Evolutionary conservation across 2,113 vertebrate genomes (phyloP).

Genomic region (Patagioenas fasciata): DNA sequence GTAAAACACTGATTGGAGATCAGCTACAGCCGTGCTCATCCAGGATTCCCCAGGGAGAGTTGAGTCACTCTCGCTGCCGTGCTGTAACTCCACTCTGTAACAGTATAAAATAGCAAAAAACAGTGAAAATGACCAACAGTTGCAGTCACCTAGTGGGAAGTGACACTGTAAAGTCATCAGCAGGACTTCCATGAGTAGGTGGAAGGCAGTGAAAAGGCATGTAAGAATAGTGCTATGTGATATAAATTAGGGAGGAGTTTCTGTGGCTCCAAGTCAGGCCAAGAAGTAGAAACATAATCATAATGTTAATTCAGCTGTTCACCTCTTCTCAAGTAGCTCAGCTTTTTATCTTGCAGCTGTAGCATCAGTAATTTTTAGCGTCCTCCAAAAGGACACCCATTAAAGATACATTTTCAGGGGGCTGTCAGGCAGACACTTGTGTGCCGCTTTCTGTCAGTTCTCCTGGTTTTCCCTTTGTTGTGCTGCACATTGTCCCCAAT

Average conservation of each 20-base stretch:
- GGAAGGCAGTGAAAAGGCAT: background rate
- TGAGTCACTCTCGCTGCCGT: accelerated
- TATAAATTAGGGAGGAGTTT: background rate
- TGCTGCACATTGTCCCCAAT: too few relatives aligned
- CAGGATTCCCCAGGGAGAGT: background rate
- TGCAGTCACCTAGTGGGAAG: background rate
- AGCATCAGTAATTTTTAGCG: background rate
- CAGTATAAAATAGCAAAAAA: background rate
- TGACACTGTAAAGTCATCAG: background rate
- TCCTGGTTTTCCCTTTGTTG: background rate
- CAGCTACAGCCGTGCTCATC: accelerated
- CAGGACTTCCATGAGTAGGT: background rate
- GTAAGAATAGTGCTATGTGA: background rate
- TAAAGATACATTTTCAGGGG: background rate
- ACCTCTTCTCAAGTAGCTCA: background rate
- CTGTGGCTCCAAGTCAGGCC: background rate
- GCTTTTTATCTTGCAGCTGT: background rate
- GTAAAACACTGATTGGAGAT: background rate
- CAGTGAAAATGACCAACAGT: background rate
- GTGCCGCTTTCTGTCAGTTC: background rate
- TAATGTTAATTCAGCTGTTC: accelerated
- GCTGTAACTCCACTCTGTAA: accelerated
- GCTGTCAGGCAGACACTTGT: background rate
- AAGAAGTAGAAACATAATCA: background rate
- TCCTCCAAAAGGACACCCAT: background rate